Conservation (phyloP, 2,888 invertebrate species). For the Calliphora vomitoria region DNA sequence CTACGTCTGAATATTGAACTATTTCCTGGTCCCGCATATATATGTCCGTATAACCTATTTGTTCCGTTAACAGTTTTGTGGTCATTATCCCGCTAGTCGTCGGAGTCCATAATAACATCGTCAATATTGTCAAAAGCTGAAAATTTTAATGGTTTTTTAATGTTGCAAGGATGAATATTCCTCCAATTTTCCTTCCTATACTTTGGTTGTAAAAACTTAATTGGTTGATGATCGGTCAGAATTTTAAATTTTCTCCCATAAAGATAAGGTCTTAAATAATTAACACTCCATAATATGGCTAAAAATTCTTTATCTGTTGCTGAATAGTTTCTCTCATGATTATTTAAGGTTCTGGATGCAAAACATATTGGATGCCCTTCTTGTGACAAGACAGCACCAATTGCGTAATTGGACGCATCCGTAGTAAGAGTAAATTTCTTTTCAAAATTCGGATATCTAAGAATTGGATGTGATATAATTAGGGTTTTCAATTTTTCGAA, state of each 20-base stretch:
- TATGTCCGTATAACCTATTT: too few species aligned
- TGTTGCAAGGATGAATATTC: too few species aligned
- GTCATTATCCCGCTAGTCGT: constrained; percentile 11
- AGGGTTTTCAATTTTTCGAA: constrained; percentile 36
- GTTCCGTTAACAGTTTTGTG: constrained; percentile 42
- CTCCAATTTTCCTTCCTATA: too few species aligned
- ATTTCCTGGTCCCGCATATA: too few species aligned
- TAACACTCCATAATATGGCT: constrained; percentile 50
- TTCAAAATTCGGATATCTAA: constrained; percentile 23
- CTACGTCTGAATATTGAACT: too few species aligned
- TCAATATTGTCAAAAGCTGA: neutral
- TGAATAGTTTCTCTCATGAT: constrained; percentile 37
- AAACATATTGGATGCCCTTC: constrained; percentile 48
- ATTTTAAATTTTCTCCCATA: constrained; percentile 58
- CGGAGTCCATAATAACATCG: constrained; percentile 7
- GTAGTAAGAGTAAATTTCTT: constrained; percentile 26
- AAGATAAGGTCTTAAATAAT: constrained; percentile 56
- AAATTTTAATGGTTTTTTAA: too few species aligned
- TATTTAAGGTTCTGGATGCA: constrained; percentile 53
- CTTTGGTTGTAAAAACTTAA: constrained; percentile 44
- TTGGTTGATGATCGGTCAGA: constrained; percentile 54
- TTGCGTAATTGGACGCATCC: constrained; percentile 33
- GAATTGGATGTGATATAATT: constrained; percentile 29
- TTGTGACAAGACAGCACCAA: constrained; percentile 36
- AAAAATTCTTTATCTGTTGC: constrained; percentile 58